Evolutionary conservation across 2,888 invertebrate species (phyloP), one percentile per base, ranked within the genome.

Genomic region (Sarcophaga caerulescens): DNA sequence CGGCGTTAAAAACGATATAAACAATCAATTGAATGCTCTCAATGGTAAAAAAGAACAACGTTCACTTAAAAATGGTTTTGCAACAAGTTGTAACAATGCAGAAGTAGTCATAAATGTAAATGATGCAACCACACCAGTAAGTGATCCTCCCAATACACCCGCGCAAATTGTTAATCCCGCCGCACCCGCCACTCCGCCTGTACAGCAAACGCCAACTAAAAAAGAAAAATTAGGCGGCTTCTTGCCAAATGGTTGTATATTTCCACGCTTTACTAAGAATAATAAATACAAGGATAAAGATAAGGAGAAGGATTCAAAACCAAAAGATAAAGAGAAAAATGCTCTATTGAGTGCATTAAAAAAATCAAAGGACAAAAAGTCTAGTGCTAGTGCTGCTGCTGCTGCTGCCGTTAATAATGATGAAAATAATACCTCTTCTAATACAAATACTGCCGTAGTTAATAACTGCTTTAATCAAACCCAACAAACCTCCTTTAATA

Each of bases 141-240:
- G 68, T 70, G 52, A 47, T 14, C 62, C 19, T n/a, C 21, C 78
- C 10, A 52, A 45, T 21, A 52, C 57, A 45, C 66, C 80, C 60
- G 73, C 78, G 57, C 80, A 60, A 68, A 66, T 65, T 65, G n/a
- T 52, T 77, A 60, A 65, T 44, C 17, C 74, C 4, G 21, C 82
- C 47, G 23, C 85, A 59, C 82, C 83, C 12, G 65, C 85, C 25
- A 82, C 85, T 44, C 75, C 85, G 63, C 47, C 77, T 21, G 19
- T 65, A 62, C 89, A 60, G 69, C 88, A 62, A 80, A 87, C 70
- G 25, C 85, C 71, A 23, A 88, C 89, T 19, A 93, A 93, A 88
- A 93, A 93, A 84, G 93, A 93, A 68, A 93, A 93, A 88, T 88
- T 93, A n/a, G 92, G 92, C 57, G 93, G 93, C 12, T 93, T 93